Percentiles rank a stretch among this genome's conserved stretches.
These are phyloP conservation scores for Orussus abietinus DNA, from an alignment of 1,140 invertebrate genomes.

Conservation along the genomic window DNA sequence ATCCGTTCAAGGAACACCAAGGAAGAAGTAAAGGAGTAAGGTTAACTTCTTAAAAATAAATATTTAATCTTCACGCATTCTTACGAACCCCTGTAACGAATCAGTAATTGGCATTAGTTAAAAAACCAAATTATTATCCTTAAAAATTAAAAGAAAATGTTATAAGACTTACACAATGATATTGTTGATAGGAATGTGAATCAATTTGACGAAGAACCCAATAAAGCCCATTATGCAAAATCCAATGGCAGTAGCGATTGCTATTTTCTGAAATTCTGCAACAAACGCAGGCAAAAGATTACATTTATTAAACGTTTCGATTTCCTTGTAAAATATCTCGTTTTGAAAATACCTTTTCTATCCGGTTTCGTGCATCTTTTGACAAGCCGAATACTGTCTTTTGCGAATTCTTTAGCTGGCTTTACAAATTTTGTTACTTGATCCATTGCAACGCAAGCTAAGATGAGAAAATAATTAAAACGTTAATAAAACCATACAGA, in stretches of 20 bases:
- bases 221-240: constrained; percentile 99
- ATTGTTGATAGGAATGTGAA: constrained; percentile 99
- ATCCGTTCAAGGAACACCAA: constrained; percentile 13
- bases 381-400: constrained; percentile 95
- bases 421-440: constrained; percentile 93
- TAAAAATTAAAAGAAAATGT: too few species aligned
- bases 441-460: too few species aligned
- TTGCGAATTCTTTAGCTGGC: constrained; percentile 92
- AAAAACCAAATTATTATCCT: too few species aligned
- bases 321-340: constrained; percentile 1
- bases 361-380: constrained; percentile 99
- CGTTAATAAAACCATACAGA: too few species aligned
- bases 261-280: constrained; percentile 99
- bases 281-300: constrained; percentile 35
- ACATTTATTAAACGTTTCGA: constrained; percentile 8
- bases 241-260: constrained; percentile 98
- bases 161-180: constrained; percentile 84
- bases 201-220: constrained; percentile 99
- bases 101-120: too few species aligned
- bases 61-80: constrained; percentile 18
- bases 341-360: constrained; percentile 76
- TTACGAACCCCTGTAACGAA: constrained; percentile 42
- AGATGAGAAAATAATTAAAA: too few species aligned
- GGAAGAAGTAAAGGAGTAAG: constrained; percentile 16
- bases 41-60: constrained; percentile 28